Conservation (phyloP, 2,797 vertebrate genomes). For the Poecile montanus region DNA sequence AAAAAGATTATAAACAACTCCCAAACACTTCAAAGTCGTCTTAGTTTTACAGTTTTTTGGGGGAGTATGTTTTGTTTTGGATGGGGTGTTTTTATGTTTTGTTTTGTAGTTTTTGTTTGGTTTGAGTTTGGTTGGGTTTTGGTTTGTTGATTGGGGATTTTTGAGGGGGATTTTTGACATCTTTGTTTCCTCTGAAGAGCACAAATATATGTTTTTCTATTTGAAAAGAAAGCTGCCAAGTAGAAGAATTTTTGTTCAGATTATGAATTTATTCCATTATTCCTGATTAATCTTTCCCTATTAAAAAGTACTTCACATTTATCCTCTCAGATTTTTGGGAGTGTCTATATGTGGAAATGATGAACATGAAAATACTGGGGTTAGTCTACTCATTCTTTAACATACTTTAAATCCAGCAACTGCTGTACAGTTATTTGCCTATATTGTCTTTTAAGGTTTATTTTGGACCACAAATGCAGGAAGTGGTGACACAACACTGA, state of each 20-base stretch:
- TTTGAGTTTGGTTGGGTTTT: neutral
- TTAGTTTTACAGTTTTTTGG: fast-evolving
- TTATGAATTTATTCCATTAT: neutral
- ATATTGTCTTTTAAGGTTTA: neutral
- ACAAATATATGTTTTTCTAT: neutral
- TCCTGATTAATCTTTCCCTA: neutral
- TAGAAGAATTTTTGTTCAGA: neutral
- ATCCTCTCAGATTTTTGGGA: neutral
- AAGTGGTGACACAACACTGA: neutral
- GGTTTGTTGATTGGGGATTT: neutral
- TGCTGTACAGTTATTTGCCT: neutral
- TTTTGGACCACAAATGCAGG: neutral
- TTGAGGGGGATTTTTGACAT: fast-evolving
- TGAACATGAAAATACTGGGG: neutral
- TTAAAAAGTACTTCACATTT: neutral
- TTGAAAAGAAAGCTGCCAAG: neutral
- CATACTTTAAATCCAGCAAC: neutral
- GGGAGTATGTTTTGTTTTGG: fast-evolving
- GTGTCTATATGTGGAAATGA: neutral
- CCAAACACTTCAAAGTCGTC: neutral
- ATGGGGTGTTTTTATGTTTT: neutral
- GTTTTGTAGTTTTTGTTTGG: fast-evolving
- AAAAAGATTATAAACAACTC: neutral
- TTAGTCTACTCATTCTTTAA: neutral
- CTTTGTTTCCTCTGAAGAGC: neutral